Percentiles rank a stretch among this genome's conserved stretches.
These are phyloP conservation scores for Syrrhaptes paradoxus DNA, from an alignment of 2,113 vertebrate species.

Conservation along the genomic window DNA sequence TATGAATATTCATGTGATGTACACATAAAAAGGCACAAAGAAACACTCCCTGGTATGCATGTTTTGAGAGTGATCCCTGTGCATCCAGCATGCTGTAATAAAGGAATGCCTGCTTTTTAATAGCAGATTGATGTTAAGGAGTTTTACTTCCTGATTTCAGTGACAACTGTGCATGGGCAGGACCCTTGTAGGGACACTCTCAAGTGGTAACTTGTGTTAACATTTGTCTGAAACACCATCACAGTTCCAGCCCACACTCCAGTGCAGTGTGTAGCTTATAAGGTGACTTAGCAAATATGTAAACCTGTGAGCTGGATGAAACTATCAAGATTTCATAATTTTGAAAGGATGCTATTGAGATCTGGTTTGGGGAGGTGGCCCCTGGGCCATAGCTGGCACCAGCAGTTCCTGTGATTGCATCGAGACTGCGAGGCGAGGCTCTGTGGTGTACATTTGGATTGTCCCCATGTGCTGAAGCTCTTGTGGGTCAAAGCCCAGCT, in stretches of 20 bases:
- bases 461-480: not conserved
- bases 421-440: not conserved
- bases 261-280: not conserved
- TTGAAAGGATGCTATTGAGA: not conserved
- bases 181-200: not conserved
- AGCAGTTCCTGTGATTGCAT: not conserved
- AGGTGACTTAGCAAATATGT: not conserved
- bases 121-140: no score
- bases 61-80: no score
- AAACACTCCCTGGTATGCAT: no score
- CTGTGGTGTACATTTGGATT: not conserved
- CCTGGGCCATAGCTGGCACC: not conserved
- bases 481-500: not conserved
- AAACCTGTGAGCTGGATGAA: not conserved
- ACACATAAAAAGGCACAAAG: no score
- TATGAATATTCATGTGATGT: no score
- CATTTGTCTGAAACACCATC: not conserved
- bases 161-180: accelerated
- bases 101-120: no score
- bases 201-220: not conserved
- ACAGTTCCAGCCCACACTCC: not conserved
- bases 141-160: no score
- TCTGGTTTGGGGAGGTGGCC: not conserved
- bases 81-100: no score
- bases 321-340: not conserved